Percentiles rank a stretch among this genome's conserved stretches.
phyloP scores from a whole-genome alignment of 2,888 invertebrate species.

The Heliconius ethilla region DNA sequence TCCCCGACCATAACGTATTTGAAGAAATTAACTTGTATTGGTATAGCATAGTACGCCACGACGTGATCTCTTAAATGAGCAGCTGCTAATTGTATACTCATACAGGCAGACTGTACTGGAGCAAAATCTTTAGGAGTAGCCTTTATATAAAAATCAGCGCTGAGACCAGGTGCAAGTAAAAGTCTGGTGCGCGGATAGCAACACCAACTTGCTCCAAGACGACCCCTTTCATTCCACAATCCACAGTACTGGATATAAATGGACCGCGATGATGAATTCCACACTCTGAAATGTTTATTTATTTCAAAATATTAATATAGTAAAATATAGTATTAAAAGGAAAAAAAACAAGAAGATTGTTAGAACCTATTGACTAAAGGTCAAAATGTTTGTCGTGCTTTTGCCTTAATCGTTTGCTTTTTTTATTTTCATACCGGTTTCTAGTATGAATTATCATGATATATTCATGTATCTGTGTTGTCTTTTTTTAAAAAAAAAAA shows the following conservation, averaged over 20 bases:
- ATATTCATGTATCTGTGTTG: background rate
- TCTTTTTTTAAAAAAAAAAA: too few species aligned
- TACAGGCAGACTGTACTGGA: conserved; percentile 51
- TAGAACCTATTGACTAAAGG: conserved; percentile 19
- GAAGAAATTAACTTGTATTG: conserved; percentile 58
- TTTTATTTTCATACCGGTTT: conserved; percentile 5
- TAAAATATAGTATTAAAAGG: conserved; percentile 1
- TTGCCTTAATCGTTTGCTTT: background rate
- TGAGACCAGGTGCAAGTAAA: conserved; percentile 62
- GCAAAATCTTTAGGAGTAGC: conserved; percentile 56
- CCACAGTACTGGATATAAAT: conserved; percentile 63
- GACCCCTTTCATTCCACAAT: conserved; percentile 58
- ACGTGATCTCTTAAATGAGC: conserved; percentile 63
- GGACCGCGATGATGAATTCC: conserved; percentile 56
- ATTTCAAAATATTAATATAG: background rate
- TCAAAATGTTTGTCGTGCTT: conserved; percentile 11
- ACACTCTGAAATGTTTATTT: conserved; percentile 54
- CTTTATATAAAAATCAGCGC: conserved; percentile 52
- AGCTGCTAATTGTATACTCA: conserved; percentile 61
- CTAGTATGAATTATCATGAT: background rate
- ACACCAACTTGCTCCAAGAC: conserved; percentile 62
- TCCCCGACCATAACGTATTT: conserved; percentile 50
- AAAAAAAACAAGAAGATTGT: conserved; percentile 15
- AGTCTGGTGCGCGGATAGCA: conserved; percentile 62
- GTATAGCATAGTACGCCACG: conserved; percentile 60